Evolutionary conservation across 2,113 vertebrate genomes (phyloP).

Genomic region (Shinisaurus crocodilurus): DNA sequence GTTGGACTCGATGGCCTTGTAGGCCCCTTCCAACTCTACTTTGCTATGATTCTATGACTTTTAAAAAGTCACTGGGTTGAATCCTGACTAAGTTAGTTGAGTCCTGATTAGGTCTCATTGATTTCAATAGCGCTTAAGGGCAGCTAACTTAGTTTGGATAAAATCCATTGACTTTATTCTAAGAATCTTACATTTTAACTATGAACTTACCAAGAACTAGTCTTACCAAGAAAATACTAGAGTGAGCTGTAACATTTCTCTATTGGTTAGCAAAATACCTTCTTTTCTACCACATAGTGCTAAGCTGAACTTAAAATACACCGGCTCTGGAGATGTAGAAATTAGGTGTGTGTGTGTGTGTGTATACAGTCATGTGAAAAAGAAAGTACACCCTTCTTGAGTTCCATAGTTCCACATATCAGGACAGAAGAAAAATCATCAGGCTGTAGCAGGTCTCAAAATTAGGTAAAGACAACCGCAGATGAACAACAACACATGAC

Average conservation of each 20-base stretch:
- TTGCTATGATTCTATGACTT: no score
- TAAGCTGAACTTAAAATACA: no score
- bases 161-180: background rate
- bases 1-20: no score
- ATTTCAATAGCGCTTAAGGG: background rate
- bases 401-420: no score
- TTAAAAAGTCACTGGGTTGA: background rate
- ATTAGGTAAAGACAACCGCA: no score
- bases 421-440: no score
- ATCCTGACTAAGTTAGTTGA: background rate
- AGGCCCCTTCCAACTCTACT: no score
- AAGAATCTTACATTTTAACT: background rate
- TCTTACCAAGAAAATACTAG: background rate
- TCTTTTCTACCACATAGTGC: background rate
- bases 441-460: no score
- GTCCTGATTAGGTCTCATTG: background rate
- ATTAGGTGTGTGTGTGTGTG: background rate
- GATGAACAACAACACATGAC: no score
- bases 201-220: background rate
- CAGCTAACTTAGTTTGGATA: background rate
- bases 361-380: no score
- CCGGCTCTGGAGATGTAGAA: background rate
- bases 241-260: background rate
- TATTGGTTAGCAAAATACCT: background rate
- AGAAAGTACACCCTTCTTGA: no score